Percentiles rank a stretch among this genome's conserved stretches.
Conservation (phyloP, 2,888 invertebrate species). For the Loripinus fragilis region DNA sequence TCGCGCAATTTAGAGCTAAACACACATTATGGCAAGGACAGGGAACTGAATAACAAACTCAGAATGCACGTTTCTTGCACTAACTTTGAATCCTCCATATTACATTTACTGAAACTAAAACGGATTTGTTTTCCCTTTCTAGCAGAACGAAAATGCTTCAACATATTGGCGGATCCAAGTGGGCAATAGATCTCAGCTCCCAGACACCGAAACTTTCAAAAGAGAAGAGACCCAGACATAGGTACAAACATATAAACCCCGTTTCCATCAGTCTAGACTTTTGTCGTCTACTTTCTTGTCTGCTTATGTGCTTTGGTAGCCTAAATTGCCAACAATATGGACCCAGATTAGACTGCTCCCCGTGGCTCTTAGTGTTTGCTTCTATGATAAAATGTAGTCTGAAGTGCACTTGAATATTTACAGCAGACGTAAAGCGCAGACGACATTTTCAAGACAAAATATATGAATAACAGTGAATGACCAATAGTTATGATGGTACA, state of each 20-base stretch:
- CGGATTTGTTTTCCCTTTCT: not conserved
- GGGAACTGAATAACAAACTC: too few species aligned
- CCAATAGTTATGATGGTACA: too few species aligned
- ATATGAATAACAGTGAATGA: too few species aligned
- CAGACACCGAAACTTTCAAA: not conserved
- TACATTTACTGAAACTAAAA: not conserved
- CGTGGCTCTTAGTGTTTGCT: not conserved
- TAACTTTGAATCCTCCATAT: not conserved
- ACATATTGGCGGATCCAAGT: not conserved
- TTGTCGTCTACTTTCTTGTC: too few species aligned
- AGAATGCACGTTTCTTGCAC: not conserved
- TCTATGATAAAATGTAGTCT: too few species aligned
- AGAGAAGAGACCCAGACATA: constrained; percentile 6
- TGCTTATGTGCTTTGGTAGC: too few species aligned
- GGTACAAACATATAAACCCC: not conserved
- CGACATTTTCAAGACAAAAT: too few species aligned
- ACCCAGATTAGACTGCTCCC: not conserved
- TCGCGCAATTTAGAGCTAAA: not conserved
- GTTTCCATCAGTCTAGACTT: not conserved
- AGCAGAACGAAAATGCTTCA: not conserved
- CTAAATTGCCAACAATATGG: too few species aligned
- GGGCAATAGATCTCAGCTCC: not conserved
- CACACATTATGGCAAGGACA: not conserved
- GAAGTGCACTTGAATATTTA: not conserved
- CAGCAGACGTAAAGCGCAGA: not conserved